phyloP scores from a whole-genome alignment of 2,797 vertebrate genomes.

The Acipenser transmontanus region DNA sequence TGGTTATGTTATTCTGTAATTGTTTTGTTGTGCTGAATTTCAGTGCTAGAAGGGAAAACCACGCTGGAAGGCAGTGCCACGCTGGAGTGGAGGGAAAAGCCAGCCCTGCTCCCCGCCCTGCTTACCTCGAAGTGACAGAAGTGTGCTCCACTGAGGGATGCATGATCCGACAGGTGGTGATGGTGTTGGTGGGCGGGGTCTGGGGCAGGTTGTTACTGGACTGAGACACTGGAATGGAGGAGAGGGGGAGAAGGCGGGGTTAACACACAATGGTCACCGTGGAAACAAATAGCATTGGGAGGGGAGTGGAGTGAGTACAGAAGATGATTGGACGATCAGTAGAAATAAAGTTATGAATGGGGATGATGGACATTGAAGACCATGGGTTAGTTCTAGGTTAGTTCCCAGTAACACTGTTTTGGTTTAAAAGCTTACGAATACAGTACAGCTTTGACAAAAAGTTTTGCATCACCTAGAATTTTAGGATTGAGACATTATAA shows the following conservation, averaged over 20 bases:
- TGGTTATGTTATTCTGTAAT: too few relatives aligned
- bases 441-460: not conserved
- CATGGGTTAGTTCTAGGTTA: not conserved
- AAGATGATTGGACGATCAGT: not conserved
- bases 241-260: constrained; percentile 49
- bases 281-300: constrained; percentile 2
- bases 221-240: constrained; percentile 28
- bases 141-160: constrained; percentile 61
- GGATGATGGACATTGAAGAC: not conserved
- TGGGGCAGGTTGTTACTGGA: constrained; percentile 65
- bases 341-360: not conserved
- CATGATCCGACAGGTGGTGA: constrained; percentile 71
- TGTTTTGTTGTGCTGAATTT: too few relatives aligned
- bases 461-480: too few relatives aligned
- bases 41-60: too few relatives aligned
- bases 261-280: constrained; percentile 22
- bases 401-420: not conserved
- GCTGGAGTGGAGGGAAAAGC: too few relatives aligned
- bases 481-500: too few relatives aligned
- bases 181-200: constrained; percentile 71
- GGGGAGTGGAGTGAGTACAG: not conserved
- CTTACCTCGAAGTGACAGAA: constrained; percentile 71
- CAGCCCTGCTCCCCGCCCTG: not conserved
- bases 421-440: too few relatives aligned
- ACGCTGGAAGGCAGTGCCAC: too few relatives aligned